Conservation (phyloP, 2,113 vertebrate species). For the Tragelaphus strepsiceros region DNA sequence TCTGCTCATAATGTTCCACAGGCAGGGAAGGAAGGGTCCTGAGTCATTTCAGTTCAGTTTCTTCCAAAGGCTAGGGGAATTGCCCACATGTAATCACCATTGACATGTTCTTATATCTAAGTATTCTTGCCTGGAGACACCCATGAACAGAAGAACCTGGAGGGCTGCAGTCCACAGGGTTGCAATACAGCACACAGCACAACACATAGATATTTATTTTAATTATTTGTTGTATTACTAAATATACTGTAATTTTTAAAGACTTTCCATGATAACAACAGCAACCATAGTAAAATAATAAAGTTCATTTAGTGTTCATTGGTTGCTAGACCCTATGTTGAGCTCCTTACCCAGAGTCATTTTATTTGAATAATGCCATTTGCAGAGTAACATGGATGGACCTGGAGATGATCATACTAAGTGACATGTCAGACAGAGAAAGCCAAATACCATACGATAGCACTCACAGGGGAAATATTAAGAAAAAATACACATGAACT, state of each 20-base stretch:
- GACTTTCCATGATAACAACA: neutral
- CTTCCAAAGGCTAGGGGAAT: neutral
- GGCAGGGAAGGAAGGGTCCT: neutral
- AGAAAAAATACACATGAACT: neutral
- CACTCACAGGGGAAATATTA: neutral
- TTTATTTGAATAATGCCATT: neutral
- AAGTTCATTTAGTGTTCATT: neutral
- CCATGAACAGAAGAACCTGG: neutral
- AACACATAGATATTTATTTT: neutral
- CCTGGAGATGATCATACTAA: neutral
- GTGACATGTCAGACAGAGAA: neutral
- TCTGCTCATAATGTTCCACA: neutral
- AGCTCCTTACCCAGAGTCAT: neutral
- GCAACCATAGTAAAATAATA: neutral
- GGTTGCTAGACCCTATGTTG: neutral
- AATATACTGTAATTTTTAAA: neutral
- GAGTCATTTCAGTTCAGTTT: neutral
- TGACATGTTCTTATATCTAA: neutral
- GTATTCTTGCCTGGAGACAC: neutral
- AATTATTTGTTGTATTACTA: neutral
- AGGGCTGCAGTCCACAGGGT: neutral
- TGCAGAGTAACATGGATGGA: no score
- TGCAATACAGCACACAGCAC: neutral
- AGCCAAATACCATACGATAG: neutral
- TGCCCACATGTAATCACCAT: neutral